Evolutionary conservation across 2,797 vertebrate species (phyloP).

Genomic region (Margarornis squamiger): DNA sequence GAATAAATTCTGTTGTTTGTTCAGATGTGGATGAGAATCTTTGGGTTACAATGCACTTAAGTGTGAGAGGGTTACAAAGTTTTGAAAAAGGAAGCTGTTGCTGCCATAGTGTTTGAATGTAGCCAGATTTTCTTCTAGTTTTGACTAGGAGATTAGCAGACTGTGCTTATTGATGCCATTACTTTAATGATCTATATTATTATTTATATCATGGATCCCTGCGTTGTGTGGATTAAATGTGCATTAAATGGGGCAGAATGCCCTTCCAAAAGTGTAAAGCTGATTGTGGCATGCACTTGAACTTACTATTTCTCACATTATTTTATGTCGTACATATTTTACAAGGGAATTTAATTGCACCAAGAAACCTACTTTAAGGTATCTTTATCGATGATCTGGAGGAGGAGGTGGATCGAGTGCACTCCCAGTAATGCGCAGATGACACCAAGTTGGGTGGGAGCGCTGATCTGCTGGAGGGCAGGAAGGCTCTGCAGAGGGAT

Average conservation of each 20-base stretch:
- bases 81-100: not conserved
- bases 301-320: not conserved
- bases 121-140: not conserved
- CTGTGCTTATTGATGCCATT: not conserved
- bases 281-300: not conserved
- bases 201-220: not conserved
- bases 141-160: not conserved
- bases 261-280: not conserved
- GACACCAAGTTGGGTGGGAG: not conserved
- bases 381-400: not conserved
- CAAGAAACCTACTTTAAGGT: not conserved
- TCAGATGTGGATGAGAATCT: not conserved
- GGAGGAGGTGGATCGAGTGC: not conserved
- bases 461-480: too few relatives aligned
- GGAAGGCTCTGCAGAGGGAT: not conserved
- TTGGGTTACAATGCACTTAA: not conserved
- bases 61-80: not conserved
- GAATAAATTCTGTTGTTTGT: not conserved
- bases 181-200: not conserved
- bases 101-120: not conserved
- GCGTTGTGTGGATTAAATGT: not conserved
- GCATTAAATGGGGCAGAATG: not conserved
- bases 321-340: not conserved
- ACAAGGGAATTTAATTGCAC: not conserved
- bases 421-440: not conserved